phyloP scores from a whole-genome alignment of 1,140 invertebrate genomes.

The Pomacea maculata region DNA sequence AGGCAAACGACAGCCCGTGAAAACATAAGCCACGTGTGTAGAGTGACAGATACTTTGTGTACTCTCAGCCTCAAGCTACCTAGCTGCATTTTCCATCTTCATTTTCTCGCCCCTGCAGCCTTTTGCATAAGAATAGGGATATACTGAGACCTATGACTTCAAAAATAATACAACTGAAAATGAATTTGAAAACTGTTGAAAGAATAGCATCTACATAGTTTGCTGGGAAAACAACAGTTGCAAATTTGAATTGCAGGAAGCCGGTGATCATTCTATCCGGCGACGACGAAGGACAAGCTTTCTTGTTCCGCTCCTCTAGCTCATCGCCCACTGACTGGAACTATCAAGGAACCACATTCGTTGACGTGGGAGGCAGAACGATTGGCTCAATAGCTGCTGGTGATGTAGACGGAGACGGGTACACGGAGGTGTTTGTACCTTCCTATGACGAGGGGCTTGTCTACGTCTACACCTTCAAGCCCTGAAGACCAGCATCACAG shows the following conservation, averaged over 20 bases:
- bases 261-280: conserved; percentile 62
- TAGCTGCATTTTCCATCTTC: no score
- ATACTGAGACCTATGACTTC: no score
- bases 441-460: conserved; percentile 53
- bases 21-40: no score
- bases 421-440: conserved; percentile 60
- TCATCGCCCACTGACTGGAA: conserved; percentile 55
- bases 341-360: conserved; percentile 50
- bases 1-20: no score
- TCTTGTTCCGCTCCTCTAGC: conserved; percentile 54
- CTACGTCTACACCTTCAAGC: conserved; percentile 59
- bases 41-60: no score
- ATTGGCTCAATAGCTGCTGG: conserved; percentile 54
- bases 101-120: no score
- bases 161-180: no score
- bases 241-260: conserved; percentile 23
- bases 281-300: conserved; percentile 63
- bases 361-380: conserved; percentile 29
- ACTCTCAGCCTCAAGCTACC: no score
- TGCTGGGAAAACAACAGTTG: background rate
- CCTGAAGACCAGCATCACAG: conserved; percentile 9
- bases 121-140: no score
- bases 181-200: no score
- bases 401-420: conserved; percentile 64
- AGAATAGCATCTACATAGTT: no score